Evolutionary conservation across 2,797 vertebrate genomes (phyloP).

Genomic region (Falco berigora): DNA sequence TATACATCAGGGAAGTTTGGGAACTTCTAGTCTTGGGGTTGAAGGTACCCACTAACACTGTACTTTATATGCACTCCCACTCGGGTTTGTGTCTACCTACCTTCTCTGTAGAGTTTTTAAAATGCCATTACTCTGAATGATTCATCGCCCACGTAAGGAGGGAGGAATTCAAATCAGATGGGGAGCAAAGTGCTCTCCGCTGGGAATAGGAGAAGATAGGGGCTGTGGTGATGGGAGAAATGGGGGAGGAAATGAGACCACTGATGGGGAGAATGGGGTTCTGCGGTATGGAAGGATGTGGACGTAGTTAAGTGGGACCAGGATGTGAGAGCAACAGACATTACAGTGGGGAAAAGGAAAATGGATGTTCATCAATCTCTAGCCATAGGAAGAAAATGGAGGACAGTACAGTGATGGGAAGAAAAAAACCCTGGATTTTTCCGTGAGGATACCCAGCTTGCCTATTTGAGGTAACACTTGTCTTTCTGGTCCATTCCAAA

Average conservation of each 20-base stretch:
- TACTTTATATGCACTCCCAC: slow-evolving; percentile 24
- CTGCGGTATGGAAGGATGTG: neutral
- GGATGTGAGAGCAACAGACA: neutral
- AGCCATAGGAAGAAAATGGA: neutral
- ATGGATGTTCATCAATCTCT: neutral
- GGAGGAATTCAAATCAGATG: slow-evolving; percentile 56
- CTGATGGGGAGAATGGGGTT: neutral
- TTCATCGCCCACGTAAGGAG: neutral
- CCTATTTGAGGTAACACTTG: neutral
- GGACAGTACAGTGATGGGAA: neutral
- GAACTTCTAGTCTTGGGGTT: neutral
- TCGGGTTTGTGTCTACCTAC: neutral
- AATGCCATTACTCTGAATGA: slow-evolving; percentile 37
- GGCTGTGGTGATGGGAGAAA: neutral
- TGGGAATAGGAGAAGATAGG: slow-evolving; percentile 1
- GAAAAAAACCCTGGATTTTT: neutral
- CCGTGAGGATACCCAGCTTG: neutral
- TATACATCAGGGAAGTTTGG: neutral
- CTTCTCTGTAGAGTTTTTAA: slow-evolving; percentile 19
- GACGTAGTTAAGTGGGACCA: neutral
- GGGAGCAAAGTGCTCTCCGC: neutral
- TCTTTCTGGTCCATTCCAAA: neutral
- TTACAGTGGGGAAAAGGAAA: neutral
- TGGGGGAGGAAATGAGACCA: neutral
- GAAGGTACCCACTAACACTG: neutral